phyloP scores from a whole-genome alignment of 2,888 invertebrate genomes.

The Invenusta paracnida region DNA sequence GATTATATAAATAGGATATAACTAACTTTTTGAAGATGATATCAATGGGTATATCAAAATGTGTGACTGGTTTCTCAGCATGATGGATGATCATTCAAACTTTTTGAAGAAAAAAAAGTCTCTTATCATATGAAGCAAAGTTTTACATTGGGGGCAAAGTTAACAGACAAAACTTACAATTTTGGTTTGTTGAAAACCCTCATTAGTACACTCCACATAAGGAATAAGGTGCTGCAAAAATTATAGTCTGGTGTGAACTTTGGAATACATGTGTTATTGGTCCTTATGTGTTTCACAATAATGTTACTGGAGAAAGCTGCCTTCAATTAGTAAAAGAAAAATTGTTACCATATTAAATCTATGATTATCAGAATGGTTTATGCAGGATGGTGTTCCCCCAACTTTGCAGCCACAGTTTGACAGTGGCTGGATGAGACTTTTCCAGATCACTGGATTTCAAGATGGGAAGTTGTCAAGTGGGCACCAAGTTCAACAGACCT shows the following conservation, averaged over 20 bases:
- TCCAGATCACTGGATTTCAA: not conserved
- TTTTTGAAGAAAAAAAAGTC: too few relatives aligned
- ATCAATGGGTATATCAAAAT: too few relatives aligned
- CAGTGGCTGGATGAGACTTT: slow-evolving; percentile 18
- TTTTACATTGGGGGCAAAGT: not conserved
- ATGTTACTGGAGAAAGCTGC: slow-evolving; percentile 18
- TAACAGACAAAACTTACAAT: too few relatives aligned
- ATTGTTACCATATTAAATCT: not conserved
- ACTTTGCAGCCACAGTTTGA: slow-evolving; percentile 5
- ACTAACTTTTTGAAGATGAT: too few relatives aligned
- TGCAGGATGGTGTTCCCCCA: not conserved
- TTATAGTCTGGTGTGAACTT: not conserved
- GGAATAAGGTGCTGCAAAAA: not conserved
- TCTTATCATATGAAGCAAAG: not conserved
- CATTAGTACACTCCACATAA: not conserved
- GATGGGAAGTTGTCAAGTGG: not conserved
- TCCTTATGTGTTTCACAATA: not conserved
- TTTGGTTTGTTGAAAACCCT: not conserved
- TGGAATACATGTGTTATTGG: not conserved
- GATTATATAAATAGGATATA: too few relatives aligned
- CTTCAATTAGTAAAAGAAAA: not conserved
- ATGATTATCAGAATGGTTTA: slow-evolving; percentile 1
- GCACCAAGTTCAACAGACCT: not conserved
- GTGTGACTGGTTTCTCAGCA: too few relatives aligned
- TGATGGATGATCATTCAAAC: not conserved